Base-by-base conservation (phyloP, 2,797 vertebrate genomes). In the Enteromius trimaculatus region DNA sequence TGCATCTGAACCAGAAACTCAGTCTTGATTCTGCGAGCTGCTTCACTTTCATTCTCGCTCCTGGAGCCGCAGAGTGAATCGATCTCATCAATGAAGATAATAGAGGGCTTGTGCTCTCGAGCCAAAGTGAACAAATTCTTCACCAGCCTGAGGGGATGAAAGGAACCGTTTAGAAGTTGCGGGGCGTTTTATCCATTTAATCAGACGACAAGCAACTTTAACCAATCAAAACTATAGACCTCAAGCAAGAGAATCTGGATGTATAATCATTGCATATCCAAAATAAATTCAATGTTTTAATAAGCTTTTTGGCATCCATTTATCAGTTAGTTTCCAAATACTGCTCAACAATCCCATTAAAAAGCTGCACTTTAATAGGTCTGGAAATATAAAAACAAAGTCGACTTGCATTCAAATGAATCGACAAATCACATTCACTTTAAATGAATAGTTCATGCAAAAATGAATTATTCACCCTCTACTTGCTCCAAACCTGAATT, bases 1-100 rank as follows among this genome's bases (percentile, higher is more conserved):
- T 99, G 98, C 98, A 99, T 99, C 87, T 99, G 98, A 80, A 99
- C 98, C 39, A 99, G 94, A 91, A 99, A 99, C 86, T 99, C 98
- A 0, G 98, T 99, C 92, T 99, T 99, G 88, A 99, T 99, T 72
- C 98, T 94, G 2, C 98, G 95, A 6, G 98, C 98, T 39, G 97
- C 97, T 90, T 99, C 98, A 1, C 98, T 99, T 92, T 99, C 98
- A 60, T 99, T 99, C 91, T 99, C 98, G 89, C 97, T 99, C 89
- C 98, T 95, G 17, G 98, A 99, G 19, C 97, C 97, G 1, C 98
- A 99, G 14, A 99, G 93, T 1, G 98, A 99, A 91, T 99, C 98
- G 7, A 99, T 96, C 92, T 99, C 98, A 91, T 99, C 98, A 77
- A 99, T 99, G 91, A 99, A 99, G 89, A 99, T 99, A 89, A 99